These are phyloP conservation scores for Ptilonorhynchus violaceus DNA, from an alignment of 2,113 vertebrate genomes.

Conservation along the genomic window DNA sequence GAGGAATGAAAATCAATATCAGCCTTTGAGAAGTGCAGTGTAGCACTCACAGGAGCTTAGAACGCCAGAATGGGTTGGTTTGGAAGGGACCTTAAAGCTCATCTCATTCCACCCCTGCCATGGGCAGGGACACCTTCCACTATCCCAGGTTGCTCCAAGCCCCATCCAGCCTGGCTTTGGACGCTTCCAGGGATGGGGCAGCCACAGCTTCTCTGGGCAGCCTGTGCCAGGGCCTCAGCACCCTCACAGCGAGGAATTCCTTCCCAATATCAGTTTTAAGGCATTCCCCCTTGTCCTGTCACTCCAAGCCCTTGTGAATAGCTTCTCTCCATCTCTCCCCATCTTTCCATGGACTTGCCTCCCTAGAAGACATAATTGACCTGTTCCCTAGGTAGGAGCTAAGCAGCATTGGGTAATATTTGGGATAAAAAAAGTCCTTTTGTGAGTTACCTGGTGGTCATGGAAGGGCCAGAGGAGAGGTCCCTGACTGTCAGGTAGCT, in stretches of 20 bases:
- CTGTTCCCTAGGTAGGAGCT: background rate
- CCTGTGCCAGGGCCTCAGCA: background rate
- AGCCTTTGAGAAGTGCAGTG: background rate
- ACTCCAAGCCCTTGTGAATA: background rate
- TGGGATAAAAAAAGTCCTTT: background rate
- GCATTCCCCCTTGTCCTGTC: background rate
- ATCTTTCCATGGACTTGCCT: background rate
- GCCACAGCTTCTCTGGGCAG: background rate
- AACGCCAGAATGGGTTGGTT: background rate
- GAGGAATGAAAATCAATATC: background rate
- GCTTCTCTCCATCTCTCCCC: background rate
- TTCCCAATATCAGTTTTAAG: background rate
- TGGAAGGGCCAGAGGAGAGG: background rate
- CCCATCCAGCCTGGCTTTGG: fast-evolving
- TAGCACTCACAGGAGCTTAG: background rate
- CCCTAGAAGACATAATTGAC: background rate
- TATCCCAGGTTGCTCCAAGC: fast-evolving
- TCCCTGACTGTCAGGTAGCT: background rate
- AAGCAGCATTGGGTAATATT: background rate
- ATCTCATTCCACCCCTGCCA: background rate
- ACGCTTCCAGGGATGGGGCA: background rate
- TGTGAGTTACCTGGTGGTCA: background rate
- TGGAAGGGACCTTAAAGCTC: background rate
- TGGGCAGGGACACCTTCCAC: background rate
- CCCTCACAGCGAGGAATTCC: background rate